Conservation (phyloP, 2,797 vertebrate genomes). For the Microctenopoma steveboyesi region DNA sequence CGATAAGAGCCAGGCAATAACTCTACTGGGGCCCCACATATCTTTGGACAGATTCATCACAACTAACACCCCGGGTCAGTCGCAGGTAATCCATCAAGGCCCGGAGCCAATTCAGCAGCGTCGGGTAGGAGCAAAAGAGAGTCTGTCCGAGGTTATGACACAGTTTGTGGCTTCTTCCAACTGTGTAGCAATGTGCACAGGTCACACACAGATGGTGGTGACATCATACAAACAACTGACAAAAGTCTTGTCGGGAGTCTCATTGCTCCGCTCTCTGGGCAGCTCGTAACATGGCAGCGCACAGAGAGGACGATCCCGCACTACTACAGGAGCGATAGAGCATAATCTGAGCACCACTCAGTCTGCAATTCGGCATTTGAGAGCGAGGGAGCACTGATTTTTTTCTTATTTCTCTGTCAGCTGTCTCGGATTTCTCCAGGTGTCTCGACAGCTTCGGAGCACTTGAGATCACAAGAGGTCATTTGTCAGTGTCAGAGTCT, state of each 20-base stretch:
- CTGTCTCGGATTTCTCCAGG: neutral
- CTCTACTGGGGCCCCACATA: conserved; percentile 91
- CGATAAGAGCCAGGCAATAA: conserved; percentile 87
- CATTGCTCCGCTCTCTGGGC: conserved; percentile 33
- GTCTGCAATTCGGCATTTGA: neutral
- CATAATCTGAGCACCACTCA: neutral
- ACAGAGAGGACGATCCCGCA: conserved; percentile 2
- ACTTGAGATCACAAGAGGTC: neutral
- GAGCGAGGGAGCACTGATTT: neutral
- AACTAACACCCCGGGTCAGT: conserved; percentile 87
- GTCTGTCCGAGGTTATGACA: conserved; percentile 61
- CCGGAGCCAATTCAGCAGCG: conserved; percentile 86
- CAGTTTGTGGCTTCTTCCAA: conserved; percentile 61
- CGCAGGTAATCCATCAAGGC: conserved; percentile 92
- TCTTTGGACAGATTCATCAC: conserved; percentile 95
- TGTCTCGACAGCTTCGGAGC: neutral
- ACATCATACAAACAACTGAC: conserved; percentile 33
- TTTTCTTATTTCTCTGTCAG: neutral
- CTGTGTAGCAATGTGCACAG: conserved; percentile 18
- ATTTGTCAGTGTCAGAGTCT: neutral
- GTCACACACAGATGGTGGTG: neutral
- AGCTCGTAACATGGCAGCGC: conserved; percentile 44
- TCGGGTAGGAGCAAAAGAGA: conserved; percentile 60
- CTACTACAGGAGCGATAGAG: neutral
- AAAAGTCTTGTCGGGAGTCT: conserved; percentile 26